Conservation (phyloP, 1,140 invertebrate species). For the Lepidurus couesii region DNA sequence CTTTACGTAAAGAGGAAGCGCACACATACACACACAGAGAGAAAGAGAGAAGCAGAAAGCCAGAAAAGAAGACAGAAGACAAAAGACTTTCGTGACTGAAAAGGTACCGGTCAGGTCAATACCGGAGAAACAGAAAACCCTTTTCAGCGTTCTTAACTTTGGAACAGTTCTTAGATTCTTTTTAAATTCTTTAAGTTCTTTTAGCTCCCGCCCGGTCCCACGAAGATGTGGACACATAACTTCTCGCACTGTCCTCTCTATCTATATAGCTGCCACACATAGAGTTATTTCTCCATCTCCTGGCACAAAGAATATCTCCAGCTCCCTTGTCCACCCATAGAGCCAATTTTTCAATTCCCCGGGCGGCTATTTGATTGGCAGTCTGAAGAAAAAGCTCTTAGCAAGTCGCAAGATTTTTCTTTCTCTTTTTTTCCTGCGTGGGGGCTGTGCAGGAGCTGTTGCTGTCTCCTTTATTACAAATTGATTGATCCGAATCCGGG, state of each 20-base stretch:
- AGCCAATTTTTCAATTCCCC: conserved; percentile 17
- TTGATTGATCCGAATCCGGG: background rate
- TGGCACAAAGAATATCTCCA: background rate
- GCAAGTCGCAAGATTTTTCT: background rate
- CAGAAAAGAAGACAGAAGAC: conserved; percentile 1
- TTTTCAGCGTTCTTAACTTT: background rate
- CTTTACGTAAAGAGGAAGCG: conserved; percentile 3
- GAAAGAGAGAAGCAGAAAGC: background rate
- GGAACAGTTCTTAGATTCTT: background rate
- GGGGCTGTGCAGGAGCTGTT: background rate
- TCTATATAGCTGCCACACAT: conserved; percentile 10
- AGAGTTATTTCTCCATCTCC: background rate
- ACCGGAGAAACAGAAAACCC: conserved; percentile 7
- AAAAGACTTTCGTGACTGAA: background rate
- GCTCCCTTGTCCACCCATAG: conserved; percentile 12
- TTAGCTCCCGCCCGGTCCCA: background rate
- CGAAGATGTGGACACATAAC: background rate
- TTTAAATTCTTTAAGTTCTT: background rate
- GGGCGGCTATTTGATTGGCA: conserved; percentile 7
- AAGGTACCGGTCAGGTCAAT: conserved; percentile 8
- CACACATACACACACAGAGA: background rate
- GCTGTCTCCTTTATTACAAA: background rate
- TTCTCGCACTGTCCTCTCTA: background rate
- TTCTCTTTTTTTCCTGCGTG: background rate
- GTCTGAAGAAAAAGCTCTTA: background rate